Evolutionary conservation across 2,113 vertebrate species (phyloP).

Genomic region (Gambusia holbrooki): DNA sequence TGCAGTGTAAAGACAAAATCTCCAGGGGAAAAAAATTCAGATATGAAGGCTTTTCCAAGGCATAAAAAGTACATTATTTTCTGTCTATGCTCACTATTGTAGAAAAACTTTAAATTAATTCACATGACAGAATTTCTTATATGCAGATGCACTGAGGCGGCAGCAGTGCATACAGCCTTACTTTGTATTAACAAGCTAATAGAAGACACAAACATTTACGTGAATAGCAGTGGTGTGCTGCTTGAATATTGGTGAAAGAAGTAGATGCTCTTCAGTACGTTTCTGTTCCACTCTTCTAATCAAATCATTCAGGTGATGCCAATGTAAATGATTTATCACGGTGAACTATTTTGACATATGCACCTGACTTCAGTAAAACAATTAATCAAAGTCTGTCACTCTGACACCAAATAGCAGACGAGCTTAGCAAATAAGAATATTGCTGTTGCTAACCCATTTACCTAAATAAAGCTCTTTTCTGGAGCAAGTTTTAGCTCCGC

Average conservation of each 20-base stretch:
- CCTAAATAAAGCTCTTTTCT: not conserved
- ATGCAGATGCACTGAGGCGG: not conserved
- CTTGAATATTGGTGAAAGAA: not conserved
- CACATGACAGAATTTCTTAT: not conserved
- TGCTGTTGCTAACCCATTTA: not conserved
- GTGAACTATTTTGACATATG: not conserved
- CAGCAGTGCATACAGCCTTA: not conserved
- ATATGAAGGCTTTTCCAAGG: too few species aligned
- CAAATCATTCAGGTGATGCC: not conserved
- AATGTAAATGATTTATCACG: not conserved
- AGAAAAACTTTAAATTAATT: not conserved
- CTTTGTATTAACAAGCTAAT: not conserved
- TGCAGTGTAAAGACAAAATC: too few species aligned
- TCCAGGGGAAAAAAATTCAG: too few species aligned
- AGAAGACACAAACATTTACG: not conserved
- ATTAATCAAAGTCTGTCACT: not conserved
- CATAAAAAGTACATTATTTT: too few species aligned
- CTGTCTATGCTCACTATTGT: too few species aligned
- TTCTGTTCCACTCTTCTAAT: not conserved
- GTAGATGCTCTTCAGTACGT: not conserved
- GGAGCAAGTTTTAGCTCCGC: not conserved
- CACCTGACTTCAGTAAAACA: not conserved
- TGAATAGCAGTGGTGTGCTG: not conserved
- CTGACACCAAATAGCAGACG: not conserved
- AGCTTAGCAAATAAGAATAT: not conserved